Conservation (phyloP, 2,888 invertebrate species). For the Ametastegia equiseti region DNA sequence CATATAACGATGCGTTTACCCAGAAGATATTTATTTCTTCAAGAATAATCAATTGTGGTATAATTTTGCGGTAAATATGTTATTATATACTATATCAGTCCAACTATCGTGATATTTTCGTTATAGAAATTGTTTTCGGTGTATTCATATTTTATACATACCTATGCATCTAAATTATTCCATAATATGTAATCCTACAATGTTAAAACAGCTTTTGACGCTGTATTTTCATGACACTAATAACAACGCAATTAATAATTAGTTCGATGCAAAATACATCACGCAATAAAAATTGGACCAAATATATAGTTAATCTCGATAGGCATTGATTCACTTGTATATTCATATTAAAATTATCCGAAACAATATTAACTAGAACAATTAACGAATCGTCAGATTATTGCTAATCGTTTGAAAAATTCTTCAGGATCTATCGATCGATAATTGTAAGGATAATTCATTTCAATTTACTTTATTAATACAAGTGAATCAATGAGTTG, state of each 20-base stretch:
- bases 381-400: neutral
- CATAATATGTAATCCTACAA: neutral
- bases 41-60: no score
- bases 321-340: conserved; percentile 7
- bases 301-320: neutral
- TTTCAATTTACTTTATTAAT: neutral
- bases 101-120: neutral
- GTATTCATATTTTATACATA: no score
- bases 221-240: neutral
- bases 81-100: conserved; percentile 14
- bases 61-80: neutral
- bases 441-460: neutral
- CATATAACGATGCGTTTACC: no score
- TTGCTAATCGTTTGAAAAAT: neutral
- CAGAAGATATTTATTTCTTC: neutral
- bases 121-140: neutral
- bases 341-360: neutral
- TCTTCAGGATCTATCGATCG: neutral
- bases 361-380: neutral
- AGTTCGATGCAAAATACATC: conserved; percentile 36
- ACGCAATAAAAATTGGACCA: conserved; percentile 34
- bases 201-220: neutral
- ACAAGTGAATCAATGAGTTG: conserved; percentile 17
- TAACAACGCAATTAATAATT: conserved; percentile 8
- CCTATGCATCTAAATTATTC: neutral